Evolutionary conservation across 2,113 vertebrate species (phyloP), one percentile per base, ranked within the genome.

Genomic region (Indicator indicator): DNA sequence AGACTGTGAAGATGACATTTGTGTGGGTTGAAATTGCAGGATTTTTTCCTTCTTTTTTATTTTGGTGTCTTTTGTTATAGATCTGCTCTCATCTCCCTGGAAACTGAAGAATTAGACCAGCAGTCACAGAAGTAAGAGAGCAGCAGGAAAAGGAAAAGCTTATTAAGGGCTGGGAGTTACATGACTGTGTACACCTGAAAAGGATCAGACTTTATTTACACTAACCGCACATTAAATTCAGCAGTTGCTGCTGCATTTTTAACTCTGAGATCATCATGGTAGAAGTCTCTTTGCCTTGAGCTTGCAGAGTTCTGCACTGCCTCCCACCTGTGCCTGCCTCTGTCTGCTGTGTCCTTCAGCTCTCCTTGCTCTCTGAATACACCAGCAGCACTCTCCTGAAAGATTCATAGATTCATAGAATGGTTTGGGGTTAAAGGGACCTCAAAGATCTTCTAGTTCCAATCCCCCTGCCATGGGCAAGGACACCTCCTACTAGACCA

Each of bases 71-170:
- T 95, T 91, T 95, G 77, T 94, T 89, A 70, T 2, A 46, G 75
- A 79, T 86, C 30, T 76, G 24, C 40, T 92, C 68, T 73, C 27
- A 91, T 92, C 84, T 94, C 94, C 89, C 28, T 96, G 93, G 96
- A 94, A 95, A 95, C 94, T 69, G 56, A 87, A 70, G 84, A 84
- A 36, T 48, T 72, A 33, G 77, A 90, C 24, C 48, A 63, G 67
- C 74, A 90, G 70, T 59, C 26, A 36, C 16, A 68, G 56, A 72
- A 87, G 58, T 56, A 40, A 79, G 40, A 80, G 72, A 83, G 56
- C 68, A 63, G 54, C 20, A 33, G 64, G 81, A 16, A 26, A 89
- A 65, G 33, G 32, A 62, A 56, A 72, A 65, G 46, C 60, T 63
- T 67, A 3, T 14, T 62, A 62, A n/a, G 26, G n/a, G 19, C 65